A percentile compares a stretch with the other conserved stretches of the same genome.
Evolutionary conservation across 2,113 vertebrate genomes (phyloP).

Genomic region (Hystrix cristata): DNA sequence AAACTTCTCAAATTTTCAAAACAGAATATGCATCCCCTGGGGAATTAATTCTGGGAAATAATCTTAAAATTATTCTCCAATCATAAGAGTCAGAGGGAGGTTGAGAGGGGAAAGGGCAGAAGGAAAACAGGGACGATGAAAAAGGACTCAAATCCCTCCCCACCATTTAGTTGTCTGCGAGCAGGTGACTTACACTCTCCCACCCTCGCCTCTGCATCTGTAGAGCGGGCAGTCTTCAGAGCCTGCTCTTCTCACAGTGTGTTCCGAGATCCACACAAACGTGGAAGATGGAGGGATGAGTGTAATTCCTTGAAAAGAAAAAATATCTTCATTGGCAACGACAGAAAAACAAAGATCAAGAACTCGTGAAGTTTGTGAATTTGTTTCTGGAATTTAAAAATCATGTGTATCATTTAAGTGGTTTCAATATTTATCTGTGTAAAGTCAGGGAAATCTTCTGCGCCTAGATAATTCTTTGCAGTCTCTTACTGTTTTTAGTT

Average conservation of each 20-base stretch:
- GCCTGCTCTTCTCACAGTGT: not conserved
- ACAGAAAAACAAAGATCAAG: not conserved
- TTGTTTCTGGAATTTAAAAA: not conserved
- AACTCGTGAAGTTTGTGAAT: not conserved
- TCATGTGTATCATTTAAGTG: not conserved
- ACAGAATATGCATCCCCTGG: not conserved
- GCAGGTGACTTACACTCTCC: not conserved
- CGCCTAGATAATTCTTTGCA: not conserved
- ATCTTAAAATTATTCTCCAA: not conserved
- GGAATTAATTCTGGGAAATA: not conserved
- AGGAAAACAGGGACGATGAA: not conserved
- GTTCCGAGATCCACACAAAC: not conserved
- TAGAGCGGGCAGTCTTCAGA: not conserved
- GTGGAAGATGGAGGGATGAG: not conserved
- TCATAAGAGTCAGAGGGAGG: not conserved
- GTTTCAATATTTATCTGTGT: not conserved
- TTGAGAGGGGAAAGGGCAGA: not conserved
- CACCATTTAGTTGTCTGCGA: not conserved
- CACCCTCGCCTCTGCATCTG: not conserved
- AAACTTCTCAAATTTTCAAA: not conserved
- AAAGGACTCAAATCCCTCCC: not conserved
- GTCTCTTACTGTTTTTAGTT: not conserved
- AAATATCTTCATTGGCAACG: not conserved
- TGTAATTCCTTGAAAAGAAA: not conserved
- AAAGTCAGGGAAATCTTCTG: not conserved